A percentile compares a stretch with the other conserved stretches of the same genome.
Evolutionary conservation across 2,113 vertebrate genomes (phyloP).

Genomic region (Nestor notabilis): DNA sequence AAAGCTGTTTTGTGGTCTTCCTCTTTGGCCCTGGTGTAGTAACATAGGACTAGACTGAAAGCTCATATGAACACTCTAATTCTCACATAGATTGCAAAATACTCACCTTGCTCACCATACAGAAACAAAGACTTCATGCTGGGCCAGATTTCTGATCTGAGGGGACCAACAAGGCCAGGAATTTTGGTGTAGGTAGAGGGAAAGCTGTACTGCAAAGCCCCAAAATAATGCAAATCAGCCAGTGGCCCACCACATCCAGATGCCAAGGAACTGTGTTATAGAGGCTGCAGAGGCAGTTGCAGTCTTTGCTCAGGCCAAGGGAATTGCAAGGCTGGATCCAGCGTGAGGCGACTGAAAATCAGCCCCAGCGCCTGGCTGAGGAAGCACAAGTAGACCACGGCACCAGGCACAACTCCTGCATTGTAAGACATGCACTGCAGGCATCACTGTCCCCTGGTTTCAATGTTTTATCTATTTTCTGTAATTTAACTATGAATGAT

Average conservation of each 20-base stretch:
- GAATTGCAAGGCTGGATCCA: neutral
- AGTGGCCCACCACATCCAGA: neutral
- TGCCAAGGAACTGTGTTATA: neutral
- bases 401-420: neutral
- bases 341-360: neutral
- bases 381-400: neutral
- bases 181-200: neutral
- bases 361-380: rapidly evolving
- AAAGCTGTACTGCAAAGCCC: neutral
- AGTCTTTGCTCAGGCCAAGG: neutral
- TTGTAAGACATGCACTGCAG: neutral
- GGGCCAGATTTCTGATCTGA: neutral
- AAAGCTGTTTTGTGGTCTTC: neutral
- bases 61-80: rapidly evolving
- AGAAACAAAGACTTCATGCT: neutral
- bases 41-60: neutral
- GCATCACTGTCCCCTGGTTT: neutral
- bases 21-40: neutral
- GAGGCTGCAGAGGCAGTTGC: neutral
- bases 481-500: neutral
- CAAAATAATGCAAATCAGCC: neutral
- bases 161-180: neutral
- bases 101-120: neutral
- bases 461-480: neutral
- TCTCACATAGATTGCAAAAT: neutral